These are phyloP conservation scores for Folsomia candida DNA, from an alignment of 2,888 invertebrate species.

Conservation along the genomic window DNA sequence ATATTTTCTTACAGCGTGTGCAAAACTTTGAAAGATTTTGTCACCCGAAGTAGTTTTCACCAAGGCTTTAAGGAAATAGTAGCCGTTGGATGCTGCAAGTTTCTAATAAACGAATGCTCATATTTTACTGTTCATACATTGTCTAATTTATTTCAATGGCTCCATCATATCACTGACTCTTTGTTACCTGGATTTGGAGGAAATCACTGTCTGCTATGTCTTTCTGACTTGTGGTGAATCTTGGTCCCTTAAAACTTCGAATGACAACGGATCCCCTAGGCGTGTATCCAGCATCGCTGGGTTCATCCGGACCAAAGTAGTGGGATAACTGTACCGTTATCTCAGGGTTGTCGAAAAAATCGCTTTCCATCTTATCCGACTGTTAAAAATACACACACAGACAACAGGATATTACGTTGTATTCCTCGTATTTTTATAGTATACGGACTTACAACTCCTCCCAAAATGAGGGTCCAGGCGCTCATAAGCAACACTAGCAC, in stretches of 20 bases:
- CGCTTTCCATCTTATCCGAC: slow-evolving; percentile 45
- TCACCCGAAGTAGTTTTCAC: slow-evolving; percentile 69
- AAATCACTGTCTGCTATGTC: slow-evolving; percentile 37
- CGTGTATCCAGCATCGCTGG: slow-evolving; percentile 21
- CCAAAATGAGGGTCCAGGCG: not conserved
- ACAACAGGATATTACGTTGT: not conserved
- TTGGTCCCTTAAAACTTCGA: slow-evolving; percentile 43
- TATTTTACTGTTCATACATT: not conserved
- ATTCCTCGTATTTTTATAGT: no score
- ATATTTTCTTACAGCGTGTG: slow-evolving; percentile 66
- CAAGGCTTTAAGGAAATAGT: slow-evolving; percentile 71
- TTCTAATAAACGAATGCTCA: slow-evolving; percentile 56
- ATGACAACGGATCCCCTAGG: slow-evolving; percentile 42
- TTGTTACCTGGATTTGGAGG: slow-evolving; percentile 32
- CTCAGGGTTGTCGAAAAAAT: slow-evolving; percentile 47
- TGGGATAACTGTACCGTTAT: slow-evolving; percentile 39
- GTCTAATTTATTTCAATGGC: not conserved
- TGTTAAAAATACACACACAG: slow-evolving; percentile 15
- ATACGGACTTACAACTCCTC: slow-evolving; percentile 7
- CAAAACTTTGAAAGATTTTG: slow-evolving; percentile 70
- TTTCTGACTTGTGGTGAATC: slow-evolving; percentile 42
- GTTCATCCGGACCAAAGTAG: slow-evolving; percentile 32
- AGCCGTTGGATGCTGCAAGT: slow-evolving; percentile 66
- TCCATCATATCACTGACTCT: not conserved
- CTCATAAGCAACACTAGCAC: not conserved